Evolutionary conservation across 2,797 vertebrate species (phyloP).

Genomic region (Chromis chromis): DNA sequence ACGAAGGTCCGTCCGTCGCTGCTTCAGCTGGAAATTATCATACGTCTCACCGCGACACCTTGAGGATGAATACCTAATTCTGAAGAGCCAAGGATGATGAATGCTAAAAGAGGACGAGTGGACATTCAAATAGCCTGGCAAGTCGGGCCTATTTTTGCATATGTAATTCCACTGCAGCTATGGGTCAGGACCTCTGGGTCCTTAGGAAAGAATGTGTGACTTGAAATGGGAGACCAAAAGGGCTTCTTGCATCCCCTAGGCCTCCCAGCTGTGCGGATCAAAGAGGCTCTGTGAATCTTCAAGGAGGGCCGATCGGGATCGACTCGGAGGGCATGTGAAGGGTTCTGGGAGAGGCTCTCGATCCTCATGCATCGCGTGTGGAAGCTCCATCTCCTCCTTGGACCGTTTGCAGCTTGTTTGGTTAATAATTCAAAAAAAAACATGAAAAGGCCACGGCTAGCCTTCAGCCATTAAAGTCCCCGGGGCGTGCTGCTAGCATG

Average conservation of each 20-base stretch:
- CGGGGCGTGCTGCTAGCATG: constrained; percentile 32
- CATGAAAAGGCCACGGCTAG: constrained; percentile 34
- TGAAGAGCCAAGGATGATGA: constrained; percentile 42
- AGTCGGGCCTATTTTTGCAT: constrained; percentile 72
- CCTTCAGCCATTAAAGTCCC: constrained; percentile 39
- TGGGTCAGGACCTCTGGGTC: constrained; percentile 74
- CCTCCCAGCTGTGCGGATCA: constrained; percentile 70
- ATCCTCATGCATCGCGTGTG: constrained; percentile 44
- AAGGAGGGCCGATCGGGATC: constrained; percentile 56
- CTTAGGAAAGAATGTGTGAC: constrained; percentile 77
- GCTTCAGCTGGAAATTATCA: constrained; percentile 25
- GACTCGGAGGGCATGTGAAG: constrained; percentile 60
- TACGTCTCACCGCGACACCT: constrained; percentile 14
- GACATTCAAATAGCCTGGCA: constrained; percentile 54
- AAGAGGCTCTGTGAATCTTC: constrained; percentile 70
- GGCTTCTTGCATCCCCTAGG: constrained; percentile 59
- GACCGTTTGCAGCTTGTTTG: constrained; percentile 44
- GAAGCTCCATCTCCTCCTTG: constrained; percentile 31
- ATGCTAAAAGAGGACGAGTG: constrained; percentile 15
- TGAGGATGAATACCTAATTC: constrained; percentile 36
- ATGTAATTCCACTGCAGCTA: constrained; percentile 70
- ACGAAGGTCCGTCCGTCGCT: neutral
- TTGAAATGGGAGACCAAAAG: constrained; percentile 70
- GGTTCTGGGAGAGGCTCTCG: constrained; percentile 41
- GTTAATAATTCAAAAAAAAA: constrained; percentile 65